Evolutionary conservation across 2,113 vertebrate species (phyloP).

Genomic region (Apodemus speciosus): DNA sequence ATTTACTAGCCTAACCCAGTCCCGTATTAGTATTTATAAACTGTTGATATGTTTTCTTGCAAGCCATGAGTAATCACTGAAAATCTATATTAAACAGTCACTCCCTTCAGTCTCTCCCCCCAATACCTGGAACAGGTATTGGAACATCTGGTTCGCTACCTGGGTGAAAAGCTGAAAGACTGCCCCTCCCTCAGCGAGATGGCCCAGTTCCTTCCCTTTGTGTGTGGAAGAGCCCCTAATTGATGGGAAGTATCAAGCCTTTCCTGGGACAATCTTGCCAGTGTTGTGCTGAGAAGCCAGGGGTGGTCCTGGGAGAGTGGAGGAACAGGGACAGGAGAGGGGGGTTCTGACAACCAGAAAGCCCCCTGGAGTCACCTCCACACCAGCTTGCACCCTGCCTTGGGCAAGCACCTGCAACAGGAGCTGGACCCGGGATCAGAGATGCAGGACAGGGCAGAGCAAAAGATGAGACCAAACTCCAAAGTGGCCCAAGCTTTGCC

Average conservation of each 20-base stretch:
- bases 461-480: not conserved
- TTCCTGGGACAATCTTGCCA: not conserved
- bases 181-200: not conserved
- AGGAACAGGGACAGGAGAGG: not conserved
- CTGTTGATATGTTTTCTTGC: slow-evolving; percentile 30
- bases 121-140: not conserved
- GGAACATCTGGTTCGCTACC: not conserved
- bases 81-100: slow-evolving; percentile 32
- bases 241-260: not conserved
- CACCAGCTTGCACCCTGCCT: not conserved
- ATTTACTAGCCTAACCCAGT: not conserved
- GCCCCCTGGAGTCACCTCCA: not conserved
- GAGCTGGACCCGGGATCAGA: not conserved
- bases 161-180: not conserved
- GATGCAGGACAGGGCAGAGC: not conserved
- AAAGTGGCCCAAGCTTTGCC: not conserved
- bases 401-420: rapidly evolving
- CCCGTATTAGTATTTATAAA: not conserved
- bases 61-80: not conserved
- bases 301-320: not conserved
- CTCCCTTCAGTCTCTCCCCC: not conserved
- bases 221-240: not conserved
- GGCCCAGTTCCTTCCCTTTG: not conserved
- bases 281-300: not conserved
- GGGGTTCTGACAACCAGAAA: not conserved